A percentile compares a stretch with the other conserved stretches of the same genome.
phyloP scores from a whole-genome alignment of 1,140 invertebrate species.

The Apis laboriosa region DNA sequence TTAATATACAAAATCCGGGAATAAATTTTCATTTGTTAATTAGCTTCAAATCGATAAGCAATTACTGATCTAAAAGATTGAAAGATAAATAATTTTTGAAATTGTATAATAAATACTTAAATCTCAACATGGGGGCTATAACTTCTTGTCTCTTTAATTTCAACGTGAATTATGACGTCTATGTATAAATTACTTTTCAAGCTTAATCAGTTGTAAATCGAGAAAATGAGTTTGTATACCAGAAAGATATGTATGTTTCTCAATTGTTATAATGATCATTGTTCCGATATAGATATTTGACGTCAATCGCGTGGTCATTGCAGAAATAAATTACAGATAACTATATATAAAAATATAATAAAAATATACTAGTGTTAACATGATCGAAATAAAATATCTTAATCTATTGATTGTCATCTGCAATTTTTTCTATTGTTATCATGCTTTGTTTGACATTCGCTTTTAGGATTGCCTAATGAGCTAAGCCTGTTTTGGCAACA shows the following conservation, averaged over 20 bases:
- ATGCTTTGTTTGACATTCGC: constrained; percentile 11
- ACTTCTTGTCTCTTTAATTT: constrained; percentile 17
- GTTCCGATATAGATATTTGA: constrained; percentile 6
- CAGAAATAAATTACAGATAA: constrained; percentile 27
- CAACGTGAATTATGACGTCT: constrained; percentile 1
- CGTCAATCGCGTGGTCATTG: constrained; percentile 22
- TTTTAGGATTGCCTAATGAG: constrained; percentile 93
- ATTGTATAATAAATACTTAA: not conserved
- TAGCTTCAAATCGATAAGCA: too few relatives aligned
- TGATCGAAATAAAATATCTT: not conserved
- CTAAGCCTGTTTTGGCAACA: constrained; percentile 95
- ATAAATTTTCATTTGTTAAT: not conserved
- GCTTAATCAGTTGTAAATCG: constrained; percentile 51
- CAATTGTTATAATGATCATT: not conserved
- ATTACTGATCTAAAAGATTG: not conserved
- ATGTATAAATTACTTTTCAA: constrained; percentile 34
- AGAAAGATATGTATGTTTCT: not conserved
- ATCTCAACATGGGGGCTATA: not conserved
- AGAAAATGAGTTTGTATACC: constrained; percentile 35
- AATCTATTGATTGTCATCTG: not conserved
- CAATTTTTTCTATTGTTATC: constrained; percentile 1
- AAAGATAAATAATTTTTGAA: not conserved
- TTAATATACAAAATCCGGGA: not conserved
- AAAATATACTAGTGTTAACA: not conserved
- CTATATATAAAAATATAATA: not conserved